phyloP scores from a whole-genome alignment of 2,113 vertebrate species.

The Hystrix cristata region DNA sequence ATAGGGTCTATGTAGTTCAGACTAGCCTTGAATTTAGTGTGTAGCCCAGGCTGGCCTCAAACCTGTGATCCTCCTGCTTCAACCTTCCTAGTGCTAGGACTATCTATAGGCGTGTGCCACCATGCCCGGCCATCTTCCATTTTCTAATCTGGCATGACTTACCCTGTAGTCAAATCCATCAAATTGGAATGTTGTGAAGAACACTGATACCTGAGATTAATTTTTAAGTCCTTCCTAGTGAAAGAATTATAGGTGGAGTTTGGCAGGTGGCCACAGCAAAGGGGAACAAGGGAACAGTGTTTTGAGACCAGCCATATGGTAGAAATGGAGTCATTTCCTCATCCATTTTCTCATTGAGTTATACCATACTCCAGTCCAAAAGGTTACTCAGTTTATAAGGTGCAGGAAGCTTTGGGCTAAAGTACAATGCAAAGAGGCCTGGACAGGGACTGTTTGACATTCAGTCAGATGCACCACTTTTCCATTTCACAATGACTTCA shows the following conservation, averaged over 20 bases:
- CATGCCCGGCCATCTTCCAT: background rate
- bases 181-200: background rate
- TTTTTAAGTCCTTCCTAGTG: background rate
- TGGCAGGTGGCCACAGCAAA: background rate
- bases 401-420: background rate
- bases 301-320: background rate
- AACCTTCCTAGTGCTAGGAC: background rate
- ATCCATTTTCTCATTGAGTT: background rate
- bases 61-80: background rate
- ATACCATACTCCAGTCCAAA: background rate
- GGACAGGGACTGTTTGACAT: slow-evolving; percentile 66
- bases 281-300: background rate
- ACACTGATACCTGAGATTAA: background rate
- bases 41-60: background rate
- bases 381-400: background rate
- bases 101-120: background rate
- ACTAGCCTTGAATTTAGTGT: background rate
- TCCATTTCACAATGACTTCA: slow-evolving; percentile 69
- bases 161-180: background rate
- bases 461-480: slow-evolving; percentile 76
- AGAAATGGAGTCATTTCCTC: background rate
- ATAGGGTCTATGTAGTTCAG: background rate
- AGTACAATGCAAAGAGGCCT: background rate
- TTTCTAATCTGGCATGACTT: background rate
- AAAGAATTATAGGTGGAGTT: background rate